Conservation (phyloP, 2,113 vertebrate genomes). For the Periophthalmodon schlosseri region DNA sequence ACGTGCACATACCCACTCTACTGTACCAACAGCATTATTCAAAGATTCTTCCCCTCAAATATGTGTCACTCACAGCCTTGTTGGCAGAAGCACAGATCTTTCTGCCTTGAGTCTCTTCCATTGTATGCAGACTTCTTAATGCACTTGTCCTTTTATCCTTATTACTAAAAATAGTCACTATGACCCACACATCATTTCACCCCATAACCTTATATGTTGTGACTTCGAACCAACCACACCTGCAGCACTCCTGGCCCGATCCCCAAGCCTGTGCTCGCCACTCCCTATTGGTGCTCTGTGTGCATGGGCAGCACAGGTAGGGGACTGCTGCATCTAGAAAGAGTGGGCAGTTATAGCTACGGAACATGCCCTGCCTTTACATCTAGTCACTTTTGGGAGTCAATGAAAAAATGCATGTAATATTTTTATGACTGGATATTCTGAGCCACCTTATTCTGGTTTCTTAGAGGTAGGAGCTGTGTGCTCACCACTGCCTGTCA, state of each 20-base stretch:
- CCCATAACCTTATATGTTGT: conserved; percentile 24
- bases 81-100: conserved; percentile 57
- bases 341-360: conserved; percentile 48
- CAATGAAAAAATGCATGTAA: conserved; percentile 66
- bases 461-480: conserved; percentile 65
- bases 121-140: conserved; percentile 47
- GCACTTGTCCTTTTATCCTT: conserved; percentile 52
- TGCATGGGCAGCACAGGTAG: conserved; percentile 72
- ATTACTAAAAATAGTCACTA: conserved; percentile 30
- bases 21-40: conserved; percentile 8
- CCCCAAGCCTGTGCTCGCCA: conserved; percentile 65
- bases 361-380: conserved; percentile 62
- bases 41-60: conserved; percentile 47
- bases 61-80: conserved; percentile 48
- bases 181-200: conserved; percentile 20
- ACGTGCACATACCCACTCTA: conserved; percentile 15
- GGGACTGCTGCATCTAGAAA: conserved; percentile 64
- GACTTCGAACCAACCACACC: conserved; percentile 28
- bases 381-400: conserved; percentile 68
- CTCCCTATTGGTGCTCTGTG: conserved; percentile 77
- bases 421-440: conserved; percentile 70
- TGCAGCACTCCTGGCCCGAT: conserved; percentile 56
- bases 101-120: conserved; percentile 34
- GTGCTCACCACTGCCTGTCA: conserved; percentile 66
- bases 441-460: conserved; percentile 70